phyloP scores from a whole-genome alignment of 2,888 invertebrate genomes.

The Epinotia brunnichana region DNA sequence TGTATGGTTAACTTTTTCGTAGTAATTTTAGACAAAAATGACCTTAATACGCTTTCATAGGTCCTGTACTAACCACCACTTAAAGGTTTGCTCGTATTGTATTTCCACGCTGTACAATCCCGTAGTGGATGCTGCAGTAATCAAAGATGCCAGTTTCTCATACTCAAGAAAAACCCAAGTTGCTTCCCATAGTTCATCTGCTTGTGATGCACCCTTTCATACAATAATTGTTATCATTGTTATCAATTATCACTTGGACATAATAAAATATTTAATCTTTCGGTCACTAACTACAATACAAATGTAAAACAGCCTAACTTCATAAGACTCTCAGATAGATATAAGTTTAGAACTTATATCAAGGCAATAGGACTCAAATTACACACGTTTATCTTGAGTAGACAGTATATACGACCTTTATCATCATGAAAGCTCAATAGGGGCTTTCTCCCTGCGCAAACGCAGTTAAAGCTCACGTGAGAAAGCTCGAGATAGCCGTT shows the following conservation, averaged over 20 bases:
- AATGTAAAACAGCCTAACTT: conserved; percentile 46
- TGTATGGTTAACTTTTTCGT: no score
- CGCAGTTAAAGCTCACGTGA: conserved; percentile 59
- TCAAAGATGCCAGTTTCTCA: conserved; percentile 2
- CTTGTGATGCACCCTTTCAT: background rate
- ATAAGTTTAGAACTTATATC: background rate
- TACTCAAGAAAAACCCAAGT: background rate
- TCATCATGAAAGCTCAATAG: conserved; percentile 46
- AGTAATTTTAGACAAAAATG: no score
- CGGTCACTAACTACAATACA: conserved; percentile 48
- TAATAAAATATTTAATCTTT: conserved; percentile 50
- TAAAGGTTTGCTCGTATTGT: no score
- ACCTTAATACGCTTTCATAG: no score
- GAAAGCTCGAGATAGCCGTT: conserved; percentile 56
- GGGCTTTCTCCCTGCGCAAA: conserved; percentile 62
- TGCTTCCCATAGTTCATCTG: background rate
- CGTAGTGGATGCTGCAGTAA: background rate
- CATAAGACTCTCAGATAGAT: background rate
- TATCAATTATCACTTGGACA: conserved; percentile 45
- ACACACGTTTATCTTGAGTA: background rate
- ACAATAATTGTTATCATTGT: conserved; percentile 25
- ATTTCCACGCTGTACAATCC: no score
- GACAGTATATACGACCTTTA: background rate
- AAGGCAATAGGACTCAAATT: background rate
- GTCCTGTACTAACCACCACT: no score